phyloP scores from a whole-genome alignment of 2,113 vertebrate species.

The Propithecus coquereli region DNA sequence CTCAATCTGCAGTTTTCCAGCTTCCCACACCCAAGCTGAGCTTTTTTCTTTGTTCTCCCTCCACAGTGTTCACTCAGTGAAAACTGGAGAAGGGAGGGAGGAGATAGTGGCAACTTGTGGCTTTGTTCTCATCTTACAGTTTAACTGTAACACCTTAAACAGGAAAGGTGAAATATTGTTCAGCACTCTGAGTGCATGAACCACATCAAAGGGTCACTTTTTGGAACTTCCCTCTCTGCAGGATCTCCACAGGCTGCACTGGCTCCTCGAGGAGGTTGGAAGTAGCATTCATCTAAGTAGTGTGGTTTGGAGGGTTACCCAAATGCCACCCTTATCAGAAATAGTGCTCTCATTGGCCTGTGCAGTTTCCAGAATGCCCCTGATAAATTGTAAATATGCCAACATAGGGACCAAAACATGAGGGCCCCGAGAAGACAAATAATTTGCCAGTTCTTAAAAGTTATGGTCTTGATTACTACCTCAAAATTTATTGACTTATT shows the following conservation, averaged over 20 bases:
- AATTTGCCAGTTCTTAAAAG: not conserved
- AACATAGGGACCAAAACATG: not conserved
- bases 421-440: not conserved
- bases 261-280: not conserved
- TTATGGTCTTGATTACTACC: not conserved
- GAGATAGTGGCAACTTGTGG: not conserved
- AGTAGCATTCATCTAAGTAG: not conserved
- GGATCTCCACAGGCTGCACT: not conserved
- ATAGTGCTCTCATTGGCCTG: not conserved
- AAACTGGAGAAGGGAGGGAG: not conserved
- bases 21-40: not conserved
- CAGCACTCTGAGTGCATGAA: not conserved
- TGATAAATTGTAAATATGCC: not conserved
- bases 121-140: not conserved
- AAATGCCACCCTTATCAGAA: not conserved
- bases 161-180: not conserved
- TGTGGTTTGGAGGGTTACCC: not conserved
- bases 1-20: not conserved
- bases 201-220: not conserved
- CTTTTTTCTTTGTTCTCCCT: not conserved
- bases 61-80: not conserved
- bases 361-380: slow-evolving; percentile 22
- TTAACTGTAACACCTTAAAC: not conserved
- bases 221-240: not conserved
- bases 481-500: not conserved